Base-by-base conservation (phyloP, 2,113 vertebrate species). In the Scophthalmus maximus region DNA sequence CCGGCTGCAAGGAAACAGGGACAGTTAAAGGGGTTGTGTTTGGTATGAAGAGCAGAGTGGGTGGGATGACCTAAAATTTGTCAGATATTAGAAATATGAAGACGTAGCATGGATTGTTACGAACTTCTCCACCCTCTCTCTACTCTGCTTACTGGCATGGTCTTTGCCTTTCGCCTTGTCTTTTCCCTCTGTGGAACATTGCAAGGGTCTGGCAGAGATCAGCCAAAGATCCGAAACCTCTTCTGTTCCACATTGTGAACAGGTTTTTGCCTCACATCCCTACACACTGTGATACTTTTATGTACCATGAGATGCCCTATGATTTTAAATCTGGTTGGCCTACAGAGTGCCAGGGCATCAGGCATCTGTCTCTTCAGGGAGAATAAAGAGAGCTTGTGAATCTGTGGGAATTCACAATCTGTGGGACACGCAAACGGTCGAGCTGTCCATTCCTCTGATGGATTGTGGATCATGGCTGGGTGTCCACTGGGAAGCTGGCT, bases 231-330 rank as follows among this genome's bases (percentile, higher is more conserved):
- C 78, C 40, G 22, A 83, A 83, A 55, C 71, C 82, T 74, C 66
- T 52, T 74, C 69, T 78, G 76, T 78, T 82, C 79, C 86, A 85
- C 89, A 83, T 78, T 81, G 75, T 82, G 80, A 91, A 69, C 79
- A 85, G 82, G 81, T 79, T 62, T 82, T 64, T 34, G 81, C 78
- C 79, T 87, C 84, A 68, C 87, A 61, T 83, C 94, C 95, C 93
- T 82, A 91, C 93, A 94, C 95, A 95, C 95, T 96, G 95, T 96
- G 96, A 96, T 85, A 78, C 73, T 83, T 63, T 44, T 77, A 87
- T 65, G 78, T 73, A 79, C 83, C 82, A 65, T 68, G 83, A 89
- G 78, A 82, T 84, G 84, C 84, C 81, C 87, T 90, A 88, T 93
- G 94, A 94, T 93, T 92, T 78, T 91, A 87, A 67, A 77, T 81